These are phyloP conservation scores for Trinorchestia longiramus DNA, from an alignment of 1,140 invertebrate species.

Conservation along the genomic window DNA sequence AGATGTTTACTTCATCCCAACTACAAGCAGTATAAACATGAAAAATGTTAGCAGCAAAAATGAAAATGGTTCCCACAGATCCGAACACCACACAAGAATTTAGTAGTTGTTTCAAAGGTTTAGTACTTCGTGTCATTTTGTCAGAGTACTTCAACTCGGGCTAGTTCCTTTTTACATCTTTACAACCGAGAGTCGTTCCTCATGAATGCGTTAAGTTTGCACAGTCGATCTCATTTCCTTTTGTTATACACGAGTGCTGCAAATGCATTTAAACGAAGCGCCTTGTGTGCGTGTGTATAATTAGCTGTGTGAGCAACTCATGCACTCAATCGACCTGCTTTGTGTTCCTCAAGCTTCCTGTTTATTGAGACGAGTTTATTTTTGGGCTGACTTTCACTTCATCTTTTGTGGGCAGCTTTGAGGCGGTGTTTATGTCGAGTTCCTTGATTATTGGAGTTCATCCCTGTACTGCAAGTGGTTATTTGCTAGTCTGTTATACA, in stretches of 20 bases:
- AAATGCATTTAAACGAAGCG: not conserved
- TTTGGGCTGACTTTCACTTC: conserved; percentile 38
- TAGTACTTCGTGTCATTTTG: not conserved
- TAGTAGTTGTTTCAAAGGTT: too few species aligned
- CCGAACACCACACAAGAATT: too few species aligned
- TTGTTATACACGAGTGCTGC: not conserved
- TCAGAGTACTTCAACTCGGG: not conserved
- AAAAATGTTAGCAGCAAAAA: too few species aligned
- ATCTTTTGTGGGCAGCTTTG: not conserved
- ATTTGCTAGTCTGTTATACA: not conserved
- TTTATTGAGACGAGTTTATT: conserved; percentile 42
- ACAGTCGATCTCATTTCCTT: not conserved
- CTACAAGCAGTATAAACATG: too few species aligned
- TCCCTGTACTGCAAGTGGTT: not conserved
- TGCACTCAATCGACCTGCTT: not conserved
- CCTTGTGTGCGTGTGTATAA: conserved; percentile 31
- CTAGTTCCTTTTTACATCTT: not conserved
- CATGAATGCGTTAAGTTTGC: not conserved
- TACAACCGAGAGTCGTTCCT: not conserved
- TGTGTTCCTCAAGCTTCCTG: conserved; percentile 12
- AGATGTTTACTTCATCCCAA: too few species aligned
- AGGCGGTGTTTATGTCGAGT: not conserved
- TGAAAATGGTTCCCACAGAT: too few species aligned
- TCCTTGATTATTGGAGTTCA: not conserved
- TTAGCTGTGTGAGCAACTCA: conserved; percentile 12